phyloP scores from a whole-genome alignment of 2,797 vertebrate species.

The Pipistrellus pipistrellus region DNA sequence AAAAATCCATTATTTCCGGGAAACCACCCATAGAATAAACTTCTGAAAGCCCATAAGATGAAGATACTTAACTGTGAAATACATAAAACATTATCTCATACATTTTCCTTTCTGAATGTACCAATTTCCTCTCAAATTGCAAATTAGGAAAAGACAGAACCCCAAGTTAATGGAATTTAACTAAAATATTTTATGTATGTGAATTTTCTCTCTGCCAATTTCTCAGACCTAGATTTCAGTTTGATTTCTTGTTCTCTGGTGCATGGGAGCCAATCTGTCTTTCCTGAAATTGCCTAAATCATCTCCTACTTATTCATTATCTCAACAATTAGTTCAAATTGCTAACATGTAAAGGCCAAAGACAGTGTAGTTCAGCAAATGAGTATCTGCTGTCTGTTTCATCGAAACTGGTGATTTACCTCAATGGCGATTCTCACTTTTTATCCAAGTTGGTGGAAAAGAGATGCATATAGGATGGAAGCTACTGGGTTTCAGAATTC shows the following conservation, averaged over 20 bases:
- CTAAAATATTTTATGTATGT: constrained; percentile 65
- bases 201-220: constrained; percentile 64
- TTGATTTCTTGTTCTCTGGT: constrained; percentile 76
- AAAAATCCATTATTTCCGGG: constrained; percentile 27
- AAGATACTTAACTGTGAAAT: constrained; percentile 61
- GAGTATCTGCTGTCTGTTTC: constrained; percentile 54
- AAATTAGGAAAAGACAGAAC: constrained; percentile 56
- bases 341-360: constrained; percentile 58
- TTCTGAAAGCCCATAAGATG: constrained; percentile 31
- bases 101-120: constrained; percentile 37
- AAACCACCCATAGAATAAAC: constrained; percentile 46
- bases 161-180: constrained; percentile 64
- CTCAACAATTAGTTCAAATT: constrained; percentile 78
- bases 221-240: constrained; percentile 57
- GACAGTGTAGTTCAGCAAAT: constrained; percentile 52
- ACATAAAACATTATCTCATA: constrained; percentile 49
- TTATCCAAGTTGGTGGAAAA: background rate
- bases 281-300: constrained; percentile 69
- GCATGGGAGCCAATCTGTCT: constrained; percentile 68
- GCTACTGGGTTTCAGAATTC: constrained; percentile 39
- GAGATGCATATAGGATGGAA: background rate
- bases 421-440: background rate
- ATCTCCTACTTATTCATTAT: constrained; percentile 76
- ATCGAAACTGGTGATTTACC: constrained; percentile 28
- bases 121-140: constrained; percentile 32